Base-by-base conservation (phyloP, 2,888 invertebrate species). In the Odontothrips loti region DNA sequence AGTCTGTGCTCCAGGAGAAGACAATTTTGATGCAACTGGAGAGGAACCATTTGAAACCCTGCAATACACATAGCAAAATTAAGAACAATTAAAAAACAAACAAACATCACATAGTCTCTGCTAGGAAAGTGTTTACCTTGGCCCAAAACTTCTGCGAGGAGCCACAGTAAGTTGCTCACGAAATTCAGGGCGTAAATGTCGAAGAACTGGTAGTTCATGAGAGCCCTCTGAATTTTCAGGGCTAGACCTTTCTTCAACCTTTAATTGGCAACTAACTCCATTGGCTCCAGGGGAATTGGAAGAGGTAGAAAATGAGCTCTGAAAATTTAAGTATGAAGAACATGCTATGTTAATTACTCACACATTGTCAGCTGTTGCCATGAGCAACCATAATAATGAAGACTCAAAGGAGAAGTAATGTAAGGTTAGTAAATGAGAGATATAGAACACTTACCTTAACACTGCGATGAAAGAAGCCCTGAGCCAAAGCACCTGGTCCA, bases 101-200 rank as follows among this genome's bases (percentile, higher is more conserved):
- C 6, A 58, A 58, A 4, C 2, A 43, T 43, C 2, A 43, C 2
- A 43, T 43, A 43, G 2, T 43, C 6, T 43, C 34, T n/a, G n/a
- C 34, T 4, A 43, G 34, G 6, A 4, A 43, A 43, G 27, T 8
- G 27, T 27, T 75, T 27, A 75, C 68, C 68, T 75, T 12, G 68
- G 12, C 9, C 68, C 68, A 12, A 75, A 75, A 75, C 68, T 58
- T 84, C 84, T 20, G 3, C 68, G 27, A 75, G 68, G 68, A 43
- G 91, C 87, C 29, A 93, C 91, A 0, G 94, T 93, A 84, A 96
- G 88, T 86, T 96, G 96, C 0, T 95, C 95, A 34, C 95, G 89
- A 86, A 96, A 96, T 86, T 96, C 96, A 0, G 95, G 94, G 85
- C 95, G 90, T 83, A 96, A 88, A 87, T 95, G 95, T 87, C 95